Base-by-base conservation (phyloP, 2,797 vertebrate genomes). In the Myripristis jacobus region DNA sequence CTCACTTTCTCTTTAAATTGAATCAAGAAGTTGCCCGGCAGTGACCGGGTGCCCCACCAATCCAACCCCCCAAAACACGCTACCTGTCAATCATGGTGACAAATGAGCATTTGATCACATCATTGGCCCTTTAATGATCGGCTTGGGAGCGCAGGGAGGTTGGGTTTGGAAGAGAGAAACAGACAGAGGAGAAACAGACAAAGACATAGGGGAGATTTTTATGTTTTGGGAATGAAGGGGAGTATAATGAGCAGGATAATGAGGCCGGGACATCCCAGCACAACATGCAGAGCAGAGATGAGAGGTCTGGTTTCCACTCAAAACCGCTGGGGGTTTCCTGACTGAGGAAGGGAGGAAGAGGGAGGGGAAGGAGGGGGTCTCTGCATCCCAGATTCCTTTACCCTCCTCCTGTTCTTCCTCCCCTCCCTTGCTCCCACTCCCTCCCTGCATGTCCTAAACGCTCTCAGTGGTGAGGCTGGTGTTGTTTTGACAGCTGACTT, bases 81-180 rank as follows among this genome's bases (percentile, higher is more conserved):
- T 78, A 79, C 66, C 87, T 88, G 91, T 91, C 92, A 88, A 79
- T 91, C 89, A 80, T 25, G 6, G 84, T 92, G 89, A 91, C 89
- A 89, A 91, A 93, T 87, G 89, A 91, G 79, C 66, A 71, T 43
- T 66, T 79, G 80, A 90, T 92, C 80, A 72, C 81, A 88, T 90
- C 89, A 88, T 67, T 62, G 80, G 65, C 34, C 65, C 58, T 73
- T 18, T 86, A 86, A 91, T 85, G 57, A 79, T 87, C 80, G 78
- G 77, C 79, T n/a, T 59, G 81, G 79, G 75, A 85, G 74, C 63
- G 19, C 56, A 29, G 2, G 51, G 9, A 51, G 16, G 58, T 11
- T 16, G 9, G 11, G 6, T 16, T 3, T 11, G 53, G 15, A 43
- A 22, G 71, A 46, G 53, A 57, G 59, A 47, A 31, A 51, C 56